Evolutionary conservation across 2,888 invertebrate species (phyloP), one percentile per base, ranked within the genome.

Genomic region (Iselma pallidipennis): DNA sequence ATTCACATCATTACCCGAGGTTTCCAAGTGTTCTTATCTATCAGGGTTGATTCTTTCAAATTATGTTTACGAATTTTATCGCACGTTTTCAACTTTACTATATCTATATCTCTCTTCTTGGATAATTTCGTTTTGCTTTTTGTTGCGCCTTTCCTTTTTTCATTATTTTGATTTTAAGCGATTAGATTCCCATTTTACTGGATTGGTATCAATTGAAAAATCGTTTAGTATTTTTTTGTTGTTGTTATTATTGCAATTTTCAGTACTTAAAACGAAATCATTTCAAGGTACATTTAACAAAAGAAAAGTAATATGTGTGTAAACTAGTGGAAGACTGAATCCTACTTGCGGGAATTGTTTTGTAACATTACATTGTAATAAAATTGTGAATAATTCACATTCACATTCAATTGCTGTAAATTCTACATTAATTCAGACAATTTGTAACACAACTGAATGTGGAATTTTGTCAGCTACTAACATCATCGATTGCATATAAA

Each of bases 31-130:
- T 57, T 55, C 57, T 63, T 52, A 7, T 19, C 16, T 3, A 12
- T 28, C 42, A 26, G 23, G 42, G 31, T 21, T 23, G 37, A 54
- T 54, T 54, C 37, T 25, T 25, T 54, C 37, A 42, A 21, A 37
- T 54, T 37, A 16, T 26, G 49, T 48, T 55, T 31, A 14, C 26
- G 29, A 51, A 29, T 60, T 54, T 48, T 49, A 48, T 45, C 29
- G 25, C 33, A 54, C 55, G 52, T 45, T 58, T 33, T 55, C 49
- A 62, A 62, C 52, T 63, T 63, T 52, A 50, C 54, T 49, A n/a
- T n/a, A n/a, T n/a, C n/a, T n/a, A n/a, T n/a, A n/a, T n/a, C n/a
- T n/a, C n/a, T n/a, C 29, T 45, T 52, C 33, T 45, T n/a, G 29
- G 37, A 42, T 58, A 25, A 31, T 49, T 53, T 56, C 50, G 28